Conservation (phyloP, 2,888 invertebrate species). For the Nycteola revayana region DNA sequence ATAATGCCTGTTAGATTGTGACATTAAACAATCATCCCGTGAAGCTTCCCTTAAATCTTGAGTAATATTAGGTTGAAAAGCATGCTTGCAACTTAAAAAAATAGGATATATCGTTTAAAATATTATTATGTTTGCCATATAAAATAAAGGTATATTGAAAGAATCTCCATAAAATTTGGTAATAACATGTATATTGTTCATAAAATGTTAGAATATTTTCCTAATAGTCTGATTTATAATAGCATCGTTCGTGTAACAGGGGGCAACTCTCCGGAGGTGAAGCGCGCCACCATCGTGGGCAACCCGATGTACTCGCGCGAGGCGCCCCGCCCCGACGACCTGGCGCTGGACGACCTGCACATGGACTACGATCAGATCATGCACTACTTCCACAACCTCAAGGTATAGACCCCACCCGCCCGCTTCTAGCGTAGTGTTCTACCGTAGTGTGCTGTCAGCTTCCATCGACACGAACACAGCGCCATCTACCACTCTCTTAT, state of each 20-base stretch:
- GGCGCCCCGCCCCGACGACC: slow-evolving; percentile 76
- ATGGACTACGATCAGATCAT: slow-evolving; percentile 99
- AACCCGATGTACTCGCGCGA: slow-evolving; percentile 93
- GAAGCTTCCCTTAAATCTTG: too few relatives aligned
- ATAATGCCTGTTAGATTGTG: too few relatives aligned
- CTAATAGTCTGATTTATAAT: too few relatives aligned
- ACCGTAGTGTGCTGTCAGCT: slow-evolving; percentile 68
- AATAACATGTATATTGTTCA: too few relatives aligned
- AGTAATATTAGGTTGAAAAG: too few relatives aligned
- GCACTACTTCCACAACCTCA: slow-evolving; percentile 98
- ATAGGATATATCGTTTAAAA: too few relatives aligned
- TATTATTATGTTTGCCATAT: too few relatives aligned
- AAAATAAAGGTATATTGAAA: too few relatives aligned
- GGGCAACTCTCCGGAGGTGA: slow-evolving; percentile 84
- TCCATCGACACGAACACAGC: slow-evolving; percentile 31
- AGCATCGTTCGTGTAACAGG: slow-evolving; percentile 42
- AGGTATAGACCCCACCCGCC: slow-evolving; percentile 84
- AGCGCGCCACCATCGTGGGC: slow-evolving; percentile 92
- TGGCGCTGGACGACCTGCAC: slow-evolving; percentile 91
- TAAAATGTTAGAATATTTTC: too few relatives aligned
- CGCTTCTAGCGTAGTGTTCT: slow-evolving; percentile 77
- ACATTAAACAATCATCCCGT: too few relatives aligned
- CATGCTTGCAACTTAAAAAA: too few relatives aligned
- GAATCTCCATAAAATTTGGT: too few relatives aligned
- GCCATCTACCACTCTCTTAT: slow-evolving; percentile 17